Evolutionary conservation across 2,113 vertebrate species (phyloP).

Genomic region (Bubalus kerabau): DNA sequence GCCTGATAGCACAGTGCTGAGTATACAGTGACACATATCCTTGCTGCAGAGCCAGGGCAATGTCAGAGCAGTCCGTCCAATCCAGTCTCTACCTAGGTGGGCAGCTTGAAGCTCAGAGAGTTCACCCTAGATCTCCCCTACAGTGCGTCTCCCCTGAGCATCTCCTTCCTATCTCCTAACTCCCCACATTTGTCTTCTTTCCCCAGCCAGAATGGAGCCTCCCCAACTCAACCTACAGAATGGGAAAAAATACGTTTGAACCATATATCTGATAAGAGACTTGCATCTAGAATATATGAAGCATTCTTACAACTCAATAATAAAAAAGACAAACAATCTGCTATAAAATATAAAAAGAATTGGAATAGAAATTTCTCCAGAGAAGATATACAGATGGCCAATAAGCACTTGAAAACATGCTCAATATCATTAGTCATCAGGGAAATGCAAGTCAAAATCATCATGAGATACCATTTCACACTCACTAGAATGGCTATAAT

Average conservation of each 20-base stretch:
- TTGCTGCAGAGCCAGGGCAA: neutral
- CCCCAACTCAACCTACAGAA: neutral
- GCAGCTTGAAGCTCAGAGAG: neutral
- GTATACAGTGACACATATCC: neutral
- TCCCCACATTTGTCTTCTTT: neutral
- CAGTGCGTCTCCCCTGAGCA: neutral
- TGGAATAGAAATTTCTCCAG: constrained; percentile 12
- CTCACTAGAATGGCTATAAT: neutral
- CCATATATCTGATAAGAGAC: neutral
- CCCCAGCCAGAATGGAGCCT: neutral
- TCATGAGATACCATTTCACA: neutral
- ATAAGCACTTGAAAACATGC: neutral
- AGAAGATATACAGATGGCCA: neutral
- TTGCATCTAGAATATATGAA: neutral
- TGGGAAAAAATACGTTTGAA: neutral
- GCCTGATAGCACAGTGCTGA: neutral
- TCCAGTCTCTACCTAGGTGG: neutral
- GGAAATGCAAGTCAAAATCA: neutral
- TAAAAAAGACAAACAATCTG: neutral
- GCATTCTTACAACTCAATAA: neutral
- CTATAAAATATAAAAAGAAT: neutral
- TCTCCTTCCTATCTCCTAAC: neutral
- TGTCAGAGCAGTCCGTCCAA: neutral
- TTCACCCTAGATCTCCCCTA: neutral
- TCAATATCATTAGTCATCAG: neutral